Evolutionary conservation across 2,113 vertebrate species (phyloP).

Genomic region (Rhabdomys dilectus): DNA sequence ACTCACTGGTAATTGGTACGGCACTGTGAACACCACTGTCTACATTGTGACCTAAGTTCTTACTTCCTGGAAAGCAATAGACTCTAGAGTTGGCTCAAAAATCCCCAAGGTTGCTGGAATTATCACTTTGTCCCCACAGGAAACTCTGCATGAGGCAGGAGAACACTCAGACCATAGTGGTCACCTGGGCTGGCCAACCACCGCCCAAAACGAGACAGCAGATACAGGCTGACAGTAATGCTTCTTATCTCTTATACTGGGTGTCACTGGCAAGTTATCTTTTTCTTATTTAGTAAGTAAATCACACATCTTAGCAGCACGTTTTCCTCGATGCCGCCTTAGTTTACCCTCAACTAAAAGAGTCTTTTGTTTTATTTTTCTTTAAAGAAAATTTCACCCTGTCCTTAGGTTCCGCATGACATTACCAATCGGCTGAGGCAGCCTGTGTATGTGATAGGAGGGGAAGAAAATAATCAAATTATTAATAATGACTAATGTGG

Average conservation of each 20-base stretch:
- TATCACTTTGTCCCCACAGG: neutral
- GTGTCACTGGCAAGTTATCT: neutral
- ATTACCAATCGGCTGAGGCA: neutral
- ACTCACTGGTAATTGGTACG: neutral
- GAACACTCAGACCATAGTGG: neutral
- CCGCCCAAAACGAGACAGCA: neutral
- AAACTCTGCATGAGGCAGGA: neutral
- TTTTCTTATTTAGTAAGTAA: neutral
- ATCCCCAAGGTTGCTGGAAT: neutral
- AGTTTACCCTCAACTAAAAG: constrained; percentile 41
- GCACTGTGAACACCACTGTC: neutral
- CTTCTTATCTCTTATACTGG: neutral
- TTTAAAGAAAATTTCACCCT: neutral
- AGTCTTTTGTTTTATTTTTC: neutral
- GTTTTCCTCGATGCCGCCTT: neutral
- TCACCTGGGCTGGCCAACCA: neutral
- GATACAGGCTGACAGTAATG: neutral
- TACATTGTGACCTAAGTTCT: neutral
- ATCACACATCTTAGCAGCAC: neutral
- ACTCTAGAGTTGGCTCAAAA: neutral
- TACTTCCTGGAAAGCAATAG: constrained; percentile 39
- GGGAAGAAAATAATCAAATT: neutral
- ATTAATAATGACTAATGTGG: constrained; percentile 7
- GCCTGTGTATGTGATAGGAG: neutral
- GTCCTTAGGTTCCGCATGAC: neutral